Conservation (phyloP, 2,113 vertebrate species). For the Halcyon senegalensis region DNA sequence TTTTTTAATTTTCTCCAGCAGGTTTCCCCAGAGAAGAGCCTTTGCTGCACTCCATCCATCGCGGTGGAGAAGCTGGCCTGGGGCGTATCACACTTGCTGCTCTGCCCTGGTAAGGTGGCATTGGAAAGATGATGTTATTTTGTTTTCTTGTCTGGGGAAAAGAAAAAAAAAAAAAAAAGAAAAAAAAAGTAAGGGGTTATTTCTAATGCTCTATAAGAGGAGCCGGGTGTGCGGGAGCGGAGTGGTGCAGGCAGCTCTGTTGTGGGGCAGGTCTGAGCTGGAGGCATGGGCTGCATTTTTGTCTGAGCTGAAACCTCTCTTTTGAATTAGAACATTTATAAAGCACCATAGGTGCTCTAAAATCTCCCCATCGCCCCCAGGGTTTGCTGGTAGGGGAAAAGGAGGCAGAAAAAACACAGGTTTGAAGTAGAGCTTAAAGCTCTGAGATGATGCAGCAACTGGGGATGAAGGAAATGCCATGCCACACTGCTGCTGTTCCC, state of each 20-base stretch:
- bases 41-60: rapidly evolving
- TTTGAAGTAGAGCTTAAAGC: background rate
- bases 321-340: background rate
- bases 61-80: background rate
- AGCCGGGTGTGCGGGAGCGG: rapidly evolving
- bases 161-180: rapidly evolving
- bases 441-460: background rate
- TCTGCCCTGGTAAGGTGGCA: background rate
- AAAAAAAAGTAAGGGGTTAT: background rate
- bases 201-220: background rate
- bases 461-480: background rate
- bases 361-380: background rate
- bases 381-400: background rate
- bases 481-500: background rate
- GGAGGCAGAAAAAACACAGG: background rate
- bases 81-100: background rate
- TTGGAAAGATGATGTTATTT: background rate
- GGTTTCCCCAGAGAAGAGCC: background rate
- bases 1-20: background rate
- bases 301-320: background rate
- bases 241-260: background rate
- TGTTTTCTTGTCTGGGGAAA: background rate
- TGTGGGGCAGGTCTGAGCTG: background rate
- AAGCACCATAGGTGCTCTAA: background rate
- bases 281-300: background rate